Percentiles rank a stretch among this genome's conserved stretches.
These are phyloP conservation scores for Danio kyathit DNA, from an alignment of 2,797 vertebrate species.

Conservation along the genomic window DNA sequence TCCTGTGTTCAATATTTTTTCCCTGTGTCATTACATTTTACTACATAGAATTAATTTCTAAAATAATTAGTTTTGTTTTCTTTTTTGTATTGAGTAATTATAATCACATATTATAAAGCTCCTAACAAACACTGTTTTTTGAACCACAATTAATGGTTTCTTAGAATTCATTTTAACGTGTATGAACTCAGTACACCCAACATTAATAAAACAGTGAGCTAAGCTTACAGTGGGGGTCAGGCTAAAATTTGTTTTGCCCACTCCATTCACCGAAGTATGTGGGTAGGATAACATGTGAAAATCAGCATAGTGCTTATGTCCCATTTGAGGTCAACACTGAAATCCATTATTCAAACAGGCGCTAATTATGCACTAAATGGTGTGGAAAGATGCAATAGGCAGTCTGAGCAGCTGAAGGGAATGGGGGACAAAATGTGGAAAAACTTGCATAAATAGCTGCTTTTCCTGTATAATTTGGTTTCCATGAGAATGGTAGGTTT, in stretches of 20 bases:
- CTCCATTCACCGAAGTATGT: slow-evolving; percentile 55
- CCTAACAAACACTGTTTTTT: too few relatives aligned
- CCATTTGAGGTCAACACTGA: slow-evolving; percentile 58
- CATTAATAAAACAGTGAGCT: slow-evolving; percentile 7
- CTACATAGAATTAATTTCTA: too few relatives aligned
- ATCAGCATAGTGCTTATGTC: slow-evolving; percentile 48
- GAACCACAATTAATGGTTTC: too few relatives aligned
- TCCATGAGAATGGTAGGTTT: slow-evolving; percentile 56
- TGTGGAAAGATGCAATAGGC: slow-evolving; percentile 82
- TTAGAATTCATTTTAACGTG: too few relatives aligned
- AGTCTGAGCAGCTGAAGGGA: slow-evolving; percentile 68
- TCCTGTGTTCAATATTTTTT: too few relatives aligned
- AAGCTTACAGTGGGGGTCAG: not conserved
- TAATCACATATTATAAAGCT: too few relatives aligned
- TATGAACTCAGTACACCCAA: not conserved
- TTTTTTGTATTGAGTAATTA: too few relatives aligned
- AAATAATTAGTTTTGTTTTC: too few relatives aligned
- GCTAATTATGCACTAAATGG: slow-evolving; percentile 80
- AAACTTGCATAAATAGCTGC: slow-evolving; percentile 77
- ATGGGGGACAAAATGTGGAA: slow-evolving; percentile 80
- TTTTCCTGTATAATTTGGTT: slow-evolving; percentile 74
- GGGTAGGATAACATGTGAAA: slow-evolving; percentile 57
- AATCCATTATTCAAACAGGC: slow-evolving; percentile 72
- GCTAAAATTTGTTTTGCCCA: slow-evolving; percentile 44
- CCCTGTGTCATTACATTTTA: too few relatives aligned